phyloP scores from a whole-genome alignment of 2,797 vertebrate species.

The Enoplosus armatus region DNA sequence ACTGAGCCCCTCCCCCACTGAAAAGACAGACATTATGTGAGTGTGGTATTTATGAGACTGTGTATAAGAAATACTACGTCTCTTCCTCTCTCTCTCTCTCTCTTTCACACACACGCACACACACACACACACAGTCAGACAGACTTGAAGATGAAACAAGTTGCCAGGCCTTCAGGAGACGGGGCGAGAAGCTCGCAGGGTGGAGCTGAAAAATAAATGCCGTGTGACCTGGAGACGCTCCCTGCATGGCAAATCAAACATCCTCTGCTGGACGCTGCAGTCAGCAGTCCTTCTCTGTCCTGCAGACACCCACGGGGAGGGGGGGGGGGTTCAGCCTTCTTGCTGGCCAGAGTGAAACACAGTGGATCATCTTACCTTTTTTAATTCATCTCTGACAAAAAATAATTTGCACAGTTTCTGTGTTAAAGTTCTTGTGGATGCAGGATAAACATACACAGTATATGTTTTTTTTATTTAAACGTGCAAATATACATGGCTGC shows the following conservation, averaged over 20 bases:
- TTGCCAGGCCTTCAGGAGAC: slow-evolving; percentile 21
- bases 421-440: no score
- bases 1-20: slow-evolving; percentile 1
- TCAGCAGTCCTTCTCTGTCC: slow-evolving; percentile 17
- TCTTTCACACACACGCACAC: background rate
- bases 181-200: slow-evolving; percentile 15
- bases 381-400: no score
- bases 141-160: slow-evolving; percentile 48
- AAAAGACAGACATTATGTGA: slow-evolving; percentile 25
- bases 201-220: slow-evolving; percentile 57
- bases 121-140: slow-evolving; percentile 27
- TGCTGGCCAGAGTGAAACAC: no score
- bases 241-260: slow-evolving; percentile 57
- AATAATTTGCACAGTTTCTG: no score
- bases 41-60: slow-evolving; percentile 13
- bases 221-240: slow-evolving; percentile 47
- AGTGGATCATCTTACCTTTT: no score
- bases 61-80: slow-evolving; percentile 19
- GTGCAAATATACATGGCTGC: no score
- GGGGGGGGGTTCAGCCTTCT: no score
- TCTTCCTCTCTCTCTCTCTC: background rate
- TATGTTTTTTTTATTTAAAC: no score
- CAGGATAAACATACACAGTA: no score
- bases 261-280: slow-evolving; percentile 37
- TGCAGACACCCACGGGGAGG: background rate